phyloP scores from a whole-genome alignment of 1,140 invertebrate genomes.

The Batillaria attramentaria region DNA sequence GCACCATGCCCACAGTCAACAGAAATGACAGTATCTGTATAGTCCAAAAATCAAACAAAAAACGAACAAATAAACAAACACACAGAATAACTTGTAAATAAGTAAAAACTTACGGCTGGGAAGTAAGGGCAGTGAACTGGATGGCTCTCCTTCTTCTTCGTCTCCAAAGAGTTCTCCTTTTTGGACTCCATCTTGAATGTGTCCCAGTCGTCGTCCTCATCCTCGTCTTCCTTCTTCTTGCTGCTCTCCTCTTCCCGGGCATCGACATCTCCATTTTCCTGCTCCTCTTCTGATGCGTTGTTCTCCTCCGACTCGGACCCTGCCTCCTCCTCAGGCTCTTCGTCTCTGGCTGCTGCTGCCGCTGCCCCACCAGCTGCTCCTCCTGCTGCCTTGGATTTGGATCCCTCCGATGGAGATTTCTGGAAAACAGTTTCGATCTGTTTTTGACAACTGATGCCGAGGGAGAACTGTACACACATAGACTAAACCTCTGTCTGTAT shows the following conservation, averaged over 20 bases:
- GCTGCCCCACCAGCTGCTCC: slow-evolving; percentile 31
- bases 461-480: too few relatives aligned
- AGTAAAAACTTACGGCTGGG: slow-evolving; percentile 81
- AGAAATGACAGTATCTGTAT: too few relatives aligned
- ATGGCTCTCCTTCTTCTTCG: slow-evolving; percentile 94
- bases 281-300: slow-evolving; percentile 60
- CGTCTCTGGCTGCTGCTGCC: background rate
- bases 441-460: too few relatives aligned
- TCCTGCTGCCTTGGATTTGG: slow-evolving; percentile 21
- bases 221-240: slow-evolving; percentile 60
- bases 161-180: slow-evolving; percentile 90
- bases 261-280: slow-evolving; percentile 73
- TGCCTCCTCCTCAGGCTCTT: slow-evolving; percentile 28
- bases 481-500: too few relatives aligned
- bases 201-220: slow-evolving; percentile 76
- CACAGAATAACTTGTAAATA: too few relatives aligned
- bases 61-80: too few relatives aligned
- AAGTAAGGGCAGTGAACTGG: slow-evolving; percentile 96
- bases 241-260: slow-evolving; percentile 70
- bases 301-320: slow-evolving; percentile 46
- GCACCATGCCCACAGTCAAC: too few relatives aligned
- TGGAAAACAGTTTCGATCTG: background rate
- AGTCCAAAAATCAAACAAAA: too few relatives aligned
- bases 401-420: slow-evolving; percentile 15
- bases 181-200: slow-evolving; percentile 76